A percentile compares a stretch with the other conserved stretches of the same genome.
phyloP scores from a whole-genome alignment of 2,888 invertebrate genomes.

The Apamea anceps region DNA sequence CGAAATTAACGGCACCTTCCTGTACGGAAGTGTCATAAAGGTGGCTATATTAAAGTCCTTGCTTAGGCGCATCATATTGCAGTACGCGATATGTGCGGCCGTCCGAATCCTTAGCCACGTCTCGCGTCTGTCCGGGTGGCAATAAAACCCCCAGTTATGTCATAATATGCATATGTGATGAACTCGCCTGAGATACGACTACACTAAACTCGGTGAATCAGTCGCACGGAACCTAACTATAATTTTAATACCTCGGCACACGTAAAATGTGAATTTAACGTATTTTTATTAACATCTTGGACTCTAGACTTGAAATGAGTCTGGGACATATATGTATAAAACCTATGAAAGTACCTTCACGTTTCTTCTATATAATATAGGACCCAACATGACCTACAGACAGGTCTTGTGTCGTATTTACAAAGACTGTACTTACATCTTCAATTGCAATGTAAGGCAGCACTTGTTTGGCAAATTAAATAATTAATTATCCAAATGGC shows the following conservation, averaged over 20 bases:
- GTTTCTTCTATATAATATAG: not conserved
- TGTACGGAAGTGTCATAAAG: slow-evolving; percentile 80
- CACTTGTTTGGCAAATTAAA: slow-evolving; percentile 35
- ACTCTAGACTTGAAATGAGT: slow-evolving; percentile 33
- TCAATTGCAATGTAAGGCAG: slow-evolving; percentile 41
- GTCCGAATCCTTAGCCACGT: slow-evolving; percentile 83
- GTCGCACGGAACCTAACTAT: slow-evolving; percentile 70
- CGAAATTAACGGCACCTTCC: slow-evolving; percentile 75
- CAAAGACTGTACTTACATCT: slow-evolving; percentile 12
- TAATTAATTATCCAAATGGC: slow-evolving; percentile 51
- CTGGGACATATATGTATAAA: slow-evolving; percentile 12
- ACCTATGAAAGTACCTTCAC: slow-evolving; percentile 8
- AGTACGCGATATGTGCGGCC: slow-evolving; percentile 66
- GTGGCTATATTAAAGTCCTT: slow-evolving; percentile 81
- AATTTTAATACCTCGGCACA: slow-evolving; percentile 65
- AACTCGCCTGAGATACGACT: slow-evolving; percentile 76
- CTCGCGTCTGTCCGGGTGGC: slow-evolving; percentile 84
- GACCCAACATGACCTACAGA: not conserved
- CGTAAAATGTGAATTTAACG: slow-evolving; percentile 64
- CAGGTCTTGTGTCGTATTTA: slow-evolving; percentile 20
- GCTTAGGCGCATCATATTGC: slow-evolving; percentile 79
- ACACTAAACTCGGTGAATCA: slow-evolving; percentile 79
- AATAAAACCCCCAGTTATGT: slow-evolving; percentile 86
- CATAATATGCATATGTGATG: slow-evolving; percentile 88
- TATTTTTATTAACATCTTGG: slow-evolving; percentile 60